Evolutionary conservation across 2,888 invertebrate species (phyloP), one percentile per base, ranked within the genome.

Genomic region (Patella depressa): DNA sequence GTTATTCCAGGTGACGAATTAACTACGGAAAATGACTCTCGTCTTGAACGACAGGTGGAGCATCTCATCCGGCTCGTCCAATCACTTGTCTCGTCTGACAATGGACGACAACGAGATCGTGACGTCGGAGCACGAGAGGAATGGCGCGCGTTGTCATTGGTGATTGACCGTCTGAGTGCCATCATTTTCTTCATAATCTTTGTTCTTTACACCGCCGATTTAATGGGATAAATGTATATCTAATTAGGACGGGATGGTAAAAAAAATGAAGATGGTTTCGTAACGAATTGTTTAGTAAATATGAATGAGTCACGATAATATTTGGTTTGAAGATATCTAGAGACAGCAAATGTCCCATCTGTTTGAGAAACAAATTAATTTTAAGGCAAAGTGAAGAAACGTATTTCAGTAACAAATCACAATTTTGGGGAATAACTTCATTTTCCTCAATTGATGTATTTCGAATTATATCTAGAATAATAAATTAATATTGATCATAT

Each of bases 61-160:
- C 65, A 65, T 24, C 65, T 65, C 65, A 65, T 65, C 24, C 65
- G 65, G 19, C 65, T 65, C 14, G 65, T 65, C 65, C 65, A 65
- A 24, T 65, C 65, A 65, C 24, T 65, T 19, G 65, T 65, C 65
- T 65, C 65, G 19, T 19, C 65, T 65, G 9, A 11, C 24, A 65
- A 65, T 65, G 65, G 65, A 24, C 65, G 65, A 14, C 65, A 24
- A 24, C 11, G 65, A 15, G 65, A 65, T 65, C 65, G 65, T 65
- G 65, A 65, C 24, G 24, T 65, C 24, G 65, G 65, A 14, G 65
- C 65, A 65, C 19, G 65, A 0, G 65, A 65, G 65, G 65, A 65
- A 65, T 65, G 65, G 65, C 19, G 65, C 19, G 65, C 65, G 11
- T 24, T 65, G 65, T 65, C 65, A 14, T 65, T 65, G 14, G 65